phyloP scores from a whole-genome alignment of 2,113 vertebrate species.

The Cynopterus brachyotis region DNA sequence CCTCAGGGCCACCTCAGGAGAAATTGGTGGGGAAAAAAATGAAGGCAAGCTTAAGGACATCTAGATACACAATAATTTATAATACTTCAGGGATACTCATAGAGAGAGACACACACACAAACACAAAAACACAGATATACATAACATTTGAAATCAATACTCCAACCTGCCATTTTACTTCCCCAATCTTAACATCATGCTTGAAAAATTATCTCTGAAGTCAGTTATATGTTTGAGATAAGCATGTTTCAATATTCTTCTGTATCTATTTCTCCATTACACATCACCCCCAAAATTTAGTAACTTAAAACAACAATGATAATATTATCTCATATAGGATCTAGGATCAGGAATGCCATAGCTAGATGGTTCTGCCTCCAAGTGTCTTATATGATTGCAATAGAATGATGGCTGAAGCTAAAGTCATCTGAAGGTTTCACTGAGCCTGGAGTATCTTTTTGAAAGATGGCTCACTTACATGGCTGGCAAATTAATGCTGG shows the following conservation, averaged over 20 bases:
- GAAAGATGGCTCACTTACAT: neutral
- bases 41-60: neutral
- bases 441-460: neutral
- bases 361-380: neutral
- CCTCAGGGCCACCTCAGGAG: neutral
- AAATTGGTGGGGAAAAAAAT: neutral
- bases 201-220: neutral
- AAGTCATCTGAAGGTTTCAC: neutral
- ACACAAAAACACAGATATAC: neutral
- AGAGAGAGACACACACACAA: neutral
- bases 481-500: neutral
- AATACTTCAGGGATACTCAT: neutral
- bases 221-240: neutral
- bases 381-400: neutral
- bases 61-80: neutral
- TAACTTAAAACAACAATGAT: neutral
- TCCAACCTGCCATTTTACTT: neutral
- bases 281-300: neutral
- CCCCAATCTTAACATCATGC: neutral
- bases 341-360: neutral
- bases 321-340: neutral
- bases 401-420: neutral
- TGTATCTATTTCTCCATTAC: neutral
- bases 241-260: neutral
- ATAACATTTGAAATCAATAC: neutral